Evolutionary conservation across 2,888 invertebrate genomes (phyloP), one percentile per base, ranked within the genome.

Genomic region (Trachelus troglodyta): DNA sequence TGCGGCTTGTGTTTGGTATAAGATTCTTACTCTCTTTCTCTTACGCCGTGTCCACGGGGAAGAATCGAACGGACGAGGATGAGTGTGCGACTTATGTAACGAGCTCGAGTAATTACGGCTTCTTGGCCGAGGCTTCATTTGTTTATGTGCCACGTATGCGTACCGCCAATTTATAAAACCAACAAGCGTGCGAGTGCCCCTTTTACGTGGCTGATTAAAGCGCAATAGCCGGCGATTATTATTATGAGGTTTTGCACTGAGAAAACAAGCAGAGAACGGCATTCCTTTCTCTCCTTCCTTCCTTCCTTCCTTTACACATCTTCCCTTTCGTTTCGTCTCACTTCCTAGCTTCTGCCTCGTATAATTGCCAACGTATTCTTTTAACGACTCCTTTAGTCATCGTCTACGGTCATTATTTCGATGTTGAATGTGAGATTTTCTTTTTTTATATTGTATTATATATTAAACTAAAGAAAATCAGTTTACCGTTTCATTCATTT

Each of bases 171-270:
- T 80, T 83, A 81, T 82, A 79, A 80, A 80, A 80, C 77, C 79
- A 81, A 82, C 82, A 78, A 77, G 80, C 73, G 77, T 76, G 75
- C 73, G 34, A 34, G 68, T 76, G 69, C 40, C 75, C 75, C 80
- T 81, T 83, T 81, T 79, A 75, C 75, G 75, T 69, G 69, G 75
- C 78, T 77, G 83, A 83, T 80, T 82, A 82, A 78, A 80, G 73
- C 68, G 75, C 76, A 68, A 73, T 73, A 74, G 30, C 34, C 40
- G 74, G 4, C 33, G 6, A 71, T 71, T 71, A 71, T 56, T 56
- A 56, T 56, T 56, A 56, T 9, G 56, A 56, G 56, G 56, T 23
- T 23, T 56, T 56, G 23, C 56, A 56, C 56, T 9, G 56, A 56
- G 56, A 23, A 56, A 23, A 56, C 23, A 23, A 56, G 56, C 9